Evolutionary conservation across 2,888 invertebrate species (phyloP).

Genomic region (Epirrhoe alternata): DNA sequence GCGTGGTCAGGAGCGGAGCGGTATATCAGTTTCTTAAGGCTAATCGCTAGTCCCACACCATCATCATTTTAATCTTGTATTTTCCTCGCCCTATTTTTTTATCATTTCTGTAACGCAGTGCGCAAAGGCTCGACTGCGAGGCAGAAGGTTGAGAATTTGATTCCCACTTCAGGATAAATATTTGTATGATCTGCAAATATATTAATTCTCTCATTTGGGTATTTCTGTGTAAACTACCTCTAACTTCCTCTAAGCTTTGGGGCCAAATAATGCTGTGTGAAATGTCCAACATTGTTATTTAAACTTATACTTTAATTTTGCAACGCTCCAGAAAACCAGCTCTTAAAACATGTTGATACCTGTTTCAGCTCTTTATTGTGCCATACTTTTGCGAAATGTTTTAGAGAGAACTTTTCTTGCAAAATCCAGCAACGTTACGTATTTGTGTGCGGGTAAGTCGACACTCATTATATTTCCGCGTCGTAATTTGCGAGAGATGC

Average conservation of each 20-base stretch:
- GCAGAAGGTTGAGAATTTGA: no score
- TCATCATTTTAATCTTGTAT: background rate
- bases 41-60: background rate
- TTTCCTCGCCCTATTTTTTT: no score
- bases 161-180: no score
- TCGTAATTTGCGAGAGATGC: conserved; percentile 21
- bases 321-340: background rate
- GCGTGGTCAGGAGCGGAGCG: conserved; percentile 12
- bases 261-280: no score
- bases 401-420: background rate
- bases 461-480: conserved; percentile 35
- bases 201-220: no score
- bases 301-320: background rate
- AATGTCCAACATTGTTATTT: no score
- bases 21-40: background rate
- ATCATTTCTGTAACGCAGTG: no score
- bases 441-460: conserved; percentile 18
- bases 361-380: background rate
- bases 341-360: background rate
- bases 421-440: conserved; percentile 7
- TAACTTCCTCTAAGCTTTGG: no score
- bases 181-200: no score
- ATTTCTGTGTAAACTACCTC: no score
- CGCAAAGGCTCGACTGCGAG: no score
- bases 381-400: background rate